Conservation (phyloP, 2,113 vertebrate species). For the Empidonax traillii region DNA sequence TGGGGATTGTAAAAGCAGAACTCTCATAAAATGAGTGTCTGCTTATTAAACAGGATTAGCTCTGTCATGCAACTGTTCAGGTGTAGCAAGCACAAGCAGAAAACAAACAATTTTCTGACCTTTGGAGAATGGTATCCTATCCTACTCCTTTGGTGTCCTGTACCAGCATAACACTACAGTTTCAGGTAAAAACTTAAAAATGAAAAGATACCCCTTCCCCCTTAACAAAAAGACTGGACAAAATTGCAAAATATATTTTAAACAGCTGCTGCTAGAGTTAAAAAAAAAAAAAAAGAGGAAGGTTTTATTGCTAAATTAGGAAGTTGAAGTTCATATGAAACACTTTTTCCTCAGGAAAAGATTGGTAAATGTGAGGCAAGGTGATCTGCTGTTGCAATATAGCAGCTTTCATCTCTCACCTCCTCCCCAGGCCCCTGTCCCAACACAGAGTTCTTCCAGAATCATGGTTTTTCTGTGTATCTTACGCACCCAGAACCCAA, state of each 20-base stretch:
- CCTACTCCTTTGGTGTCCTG: background rate
- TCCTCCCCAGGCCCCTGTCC: background rate
- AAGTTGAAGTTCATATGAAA: constrained; percentile 37
- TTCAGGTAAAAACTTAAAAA: background rate
- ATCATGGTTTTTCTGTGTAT: background rate
- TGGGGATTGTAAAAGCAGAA: background rate
- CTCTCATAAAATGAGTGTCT: background rate
- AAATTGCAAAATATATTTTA: constrained; percentile 25
- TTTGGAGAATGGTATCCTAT: background rate
- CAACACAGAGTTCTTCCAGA: background rate
- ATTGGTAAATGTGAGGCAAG: constrained; percentile 24
- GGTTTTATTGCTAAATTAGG: constrained; percentile 53
- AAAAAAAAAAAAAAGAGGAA: background rate
- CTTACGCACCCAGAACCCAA: background rate
- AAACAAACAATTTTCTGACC: background rate
- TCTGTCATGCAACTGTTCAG: background rate
- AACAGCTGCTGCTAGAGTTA: background rate
- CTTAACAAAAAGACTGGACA: background rate
- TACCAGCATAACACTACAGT: background rate
- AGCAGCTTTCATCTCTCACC: background rate
- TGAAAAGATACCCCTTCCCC: background rate
- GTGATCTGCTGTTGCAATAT: background rate
- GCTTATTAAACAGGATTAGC: constrained; percentile 39
- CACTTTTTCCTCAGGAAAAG: constrained; percentile 37
- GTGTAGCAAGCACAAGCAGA: background rate